Evolutionary conservation across 2,797 vertebrate genomes (phyloP), one percentile per base, ranked within the genome.

Genomic region (Sebastes matsubarae): DNA sequence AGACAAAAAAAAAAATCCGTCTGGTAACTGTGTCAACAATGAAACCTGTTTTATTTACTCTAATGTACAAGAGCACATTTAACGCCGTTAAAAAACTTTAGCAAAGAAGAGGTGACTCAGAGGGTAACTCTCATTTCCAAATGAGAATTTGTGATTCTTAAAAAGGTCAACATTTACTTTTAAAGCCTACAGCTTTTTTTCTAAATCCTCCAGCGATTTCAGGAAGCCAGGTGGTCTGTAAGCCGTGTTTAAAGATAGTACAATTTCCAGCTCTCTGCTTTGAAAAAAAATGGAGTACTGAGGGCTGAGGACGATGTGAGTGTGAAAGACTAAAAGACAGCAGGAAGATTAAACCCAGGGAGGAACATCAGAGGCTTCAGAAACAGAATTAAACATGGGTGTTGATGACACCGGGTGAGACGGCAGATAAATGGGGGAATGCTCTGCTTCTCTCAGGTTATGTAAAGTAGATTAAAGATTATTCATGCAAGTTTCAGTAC

Each of bases 321-420:
- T 60, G 57, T 70, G 77, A 87, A 71, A 72, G 83, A 80, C 61
- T 78, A 34, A 79, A 87, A 87, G 80, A 86, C 84, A 80, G 85
- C 20, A 78, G 71, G 77, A 67, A 84, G 92, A 94, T 92, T 92
- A 91, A 85, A 88, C 34, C 79, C 22, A 1, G 52, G 63, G 74
- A 83, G 69, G 2, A 71, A 89, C 85, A 83, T 91, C 86, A 86
- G 79, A 88, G 68, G 81, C 79, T 89, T 89, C 76, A 54, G 30
- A 54, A 30, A 4, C 65, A 42, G 84, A 88, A 72, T 92, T 69
- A 79, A 88, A 88, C 67, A 68, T 32, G 68, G 69, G 20, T 77
- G 81, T 59, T 80, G 82, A 68, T 68, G 72, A 64, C 63, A 12
- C 57, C 3, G 46, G 38, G 29, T 73, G 72, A 76, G 55, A 58